These are phyloP conservation scores for Diglossa cyanea DNA, from an alignment of 2,797 vertebrate genomes.

Conservation along the genomic window DNA sequence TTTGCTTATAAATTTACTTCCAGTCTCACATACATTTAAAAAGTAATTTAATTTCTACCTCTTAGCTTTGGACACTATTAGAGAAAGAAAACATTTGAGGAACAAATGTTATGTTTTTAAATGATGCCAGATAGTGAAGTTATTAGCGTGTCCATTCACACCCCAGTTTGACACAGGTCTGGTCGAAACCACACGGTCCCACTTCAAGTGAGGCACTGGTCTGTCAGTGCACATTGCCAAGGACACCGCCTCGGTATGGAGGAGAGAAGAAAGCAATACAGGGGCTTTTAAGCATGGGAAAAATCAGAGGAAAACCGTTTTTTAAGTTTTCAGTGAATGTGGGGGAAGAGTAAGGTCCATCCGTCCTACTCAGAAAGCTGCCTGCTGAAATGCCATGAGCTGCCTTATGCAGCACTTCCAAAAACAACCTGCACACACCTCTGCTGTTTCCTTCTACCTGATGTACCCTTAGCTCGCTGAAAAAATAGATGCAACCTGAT, in stretches of 20 bases:
- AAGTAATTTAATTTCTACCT: not conserved
- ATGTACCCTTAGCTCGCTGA: not conserved
- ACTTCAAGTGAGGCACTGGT: not conserved
- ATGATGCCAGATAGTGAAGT: not conserved
- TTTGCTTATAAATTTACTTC: not conserved
- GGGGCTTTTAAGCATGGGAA: rapidly evolving
- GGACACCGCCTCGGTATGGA: rapidly evolving
- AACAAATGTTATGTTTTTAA: not conserved
- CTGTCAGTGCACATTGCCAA: not conserved
- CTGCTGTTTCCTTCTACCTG: not conserved
- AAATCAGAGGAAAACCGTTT: not conserved
- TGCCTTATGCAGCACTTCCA: not conserved
- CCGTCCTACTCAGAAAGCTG: not conserved
- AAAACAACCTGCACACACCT: not conserved
- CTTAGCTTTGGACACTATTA: not conserved
- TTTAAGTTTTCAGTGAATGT: not conserved
- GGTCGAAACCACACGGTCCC: not conserved
- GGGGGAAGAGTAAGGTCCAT: not conserved
- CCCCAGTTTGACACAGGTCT: not conserved
- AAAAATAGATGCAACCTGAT: not conserved
- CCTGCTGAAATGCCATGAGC: not conserved
- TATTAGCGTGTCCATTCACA: not conserved
- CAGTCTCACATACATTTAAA: not conserved
- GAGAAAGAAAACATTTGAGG: not conserved
- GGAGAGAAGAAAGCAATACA: not conserved